These are phyloP conservation scores for Acanthopleura granulata DNA, from an alignment of 2,888 invertebrate species.

Conservation along the genomic window DNA sequence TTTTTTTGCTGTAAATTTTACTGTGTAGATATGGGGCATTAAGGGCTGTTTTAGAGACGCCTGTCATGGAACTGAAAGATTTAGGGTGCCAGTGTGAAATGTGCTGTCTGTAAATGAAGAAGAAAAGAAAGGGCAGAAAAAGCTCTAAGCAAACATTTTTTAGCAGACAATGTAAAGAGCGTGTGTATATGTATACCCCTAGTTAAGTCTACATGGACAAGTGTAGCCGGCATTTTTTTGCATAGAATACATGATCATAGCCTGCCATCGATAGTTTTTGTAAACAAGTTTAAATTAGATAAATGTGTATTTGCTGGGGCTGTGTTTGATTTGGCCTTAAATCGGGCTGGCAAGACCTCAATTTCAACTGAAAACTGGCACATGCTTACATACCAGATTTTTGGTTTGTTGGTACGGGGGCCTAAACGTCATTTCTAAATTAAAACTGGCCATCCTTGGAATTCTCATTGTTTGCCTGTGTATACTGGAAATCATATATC, in stretches of 20 bases:
- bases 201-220: conserved; percentile 18
- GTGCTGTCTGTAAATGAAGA: conserved; percentile 17
- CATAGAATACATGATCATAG: conserved; percentile 20
- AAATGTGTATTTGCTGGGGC: conserved; percentile 20
- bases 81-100: conserved; percentile 10
- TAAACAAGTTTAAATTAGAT: conserved; percentile 20
- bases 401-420: conserved; percentile 13
- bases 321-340: conserved; percentile 14
- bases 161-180: conserved; percentile 14
- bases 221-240: conserved; percentile 8
- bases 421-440: conserved; percentile 19
- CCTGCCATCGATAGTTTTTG: conserved; percentile 18
- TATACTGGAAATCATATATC: conserved; percentile 17
- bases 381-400: conserved; percentile 17
- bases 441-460: conserved; percentile 13
- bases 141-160: conserved; percentile 16
- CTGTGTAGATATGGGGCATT: too few species aligned
- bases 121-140: conserved; percentile 1
- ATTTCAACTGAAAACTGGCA: conserved; percentile 18
- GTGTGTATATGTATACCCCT: conserved; percentile 19
- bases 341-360: conserved; percentile 18
- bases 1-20: too few species aligned
- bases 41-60: too few species aligned
- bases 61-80: conserved; percentile 1
- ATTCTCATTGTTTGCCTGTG: not conserved